Evolutionary conservation across 2,797 vertebrate genomes (phyloP).

Genomic region (Anisognathus igniventris): DNA sequence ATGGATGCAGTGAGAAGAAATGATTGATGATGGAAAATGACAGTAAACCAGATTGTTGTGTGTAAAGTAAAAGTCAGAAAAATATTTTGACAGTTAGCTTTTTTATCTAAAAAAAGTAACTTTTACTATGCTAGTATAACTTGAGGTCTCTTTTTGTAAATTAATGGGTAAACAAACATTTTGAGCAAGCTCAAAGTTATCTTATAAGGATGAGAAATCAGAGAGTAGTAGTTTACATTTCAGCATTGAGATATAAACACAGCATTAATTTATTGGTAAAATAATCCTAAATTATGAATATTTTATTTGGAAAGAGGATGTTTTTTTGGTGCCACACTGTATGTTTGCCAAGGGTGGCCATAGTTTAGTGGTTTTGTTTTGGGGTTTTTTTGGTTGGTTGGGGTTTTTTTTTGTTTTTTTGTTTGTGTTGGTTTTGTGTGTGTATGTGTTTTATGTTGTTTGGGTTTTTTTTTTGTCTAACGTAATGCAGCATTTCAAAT

Average conservation of each 20-base stretch:
- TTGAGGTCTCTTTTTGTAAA: background rate
- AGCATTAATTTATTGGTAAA: background rate
- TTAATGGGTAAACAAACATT: background rate
- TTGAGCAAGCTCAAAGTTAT: background rate
- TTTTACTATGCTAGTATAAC: background rate
- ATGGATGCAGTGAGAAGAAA: background rate
- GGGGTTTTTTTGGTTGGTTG: background rate
- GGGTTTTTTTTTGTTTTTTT: too few relatives aligned
- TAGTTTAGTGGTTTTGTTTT: background rate
- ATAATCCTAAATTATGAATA: background rate
- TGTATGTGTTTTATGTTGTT: background rate
- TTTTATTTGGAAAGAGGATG: background rate
- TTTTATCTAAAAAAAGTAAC: background rate
- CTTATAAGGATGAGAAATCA: background rate
- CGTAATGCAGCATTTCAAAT: background rate
- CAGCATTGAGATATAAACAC: background rate
- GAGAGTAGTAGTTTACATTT: background rate
- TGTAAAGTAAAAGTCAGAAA: background rate
- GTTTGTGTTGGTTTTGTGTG: background rate
- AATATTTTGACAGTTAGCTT: background rate
- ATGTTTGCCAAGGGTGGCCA: background rate
- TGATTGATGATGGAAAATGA: background rate
- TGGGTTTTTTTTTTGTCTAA: background rate
- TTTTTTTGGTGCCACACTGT: background rate
- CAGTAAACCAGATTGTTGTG: background rate